Conservation (phyloP, 2,888 invertebrate species). For the Rhagophthalmus giganteus region DNA sequence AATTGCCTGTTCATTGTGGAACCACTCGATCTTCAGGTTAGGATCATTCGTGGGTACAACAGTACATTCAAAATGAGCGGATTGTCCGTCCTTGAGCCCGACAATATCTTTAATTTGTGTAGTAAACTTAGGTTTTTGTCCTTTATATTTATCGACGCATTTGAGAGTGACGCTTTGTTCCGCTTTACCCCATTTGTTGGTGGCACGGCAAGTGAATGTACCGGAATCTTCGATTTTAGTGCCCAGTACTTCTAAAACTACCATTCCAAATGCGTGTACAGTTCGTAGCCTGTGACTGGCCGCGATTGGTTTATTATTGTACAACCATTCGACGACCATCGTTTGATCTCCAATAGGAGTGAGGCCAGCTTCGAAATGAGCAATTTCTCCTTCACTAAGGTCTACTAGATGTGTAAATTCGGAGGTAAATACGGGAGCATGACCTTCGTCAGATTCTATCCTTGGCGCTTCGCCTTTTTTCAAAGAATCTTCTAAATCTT, state of each 20-base stretch:
- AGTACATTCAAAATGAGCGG: slow-evolving; percentile 94
- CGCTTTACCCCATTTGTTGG: slow-evolving; percentile 85
- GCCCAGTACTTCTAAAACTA: slow-evolving; percentile 92
- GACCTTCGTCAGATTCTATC: slow-evolving; percentile 75
- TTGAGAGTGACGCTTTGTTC: slow-evolving; percentile 82
- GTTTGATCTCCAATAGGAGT: slow-evolving; percentile 92
- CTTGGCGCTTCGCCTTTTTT: slow-evolving; percentile 70
- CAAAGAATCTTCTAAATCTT: slow-evolving; percentile 85
- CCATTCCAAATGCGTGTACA: slow-evolving; percentile 97
- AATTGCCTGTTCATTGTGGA: slow-evolving; percentile 88
- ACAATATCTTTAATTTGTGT: slow-evolving; percentile 83
- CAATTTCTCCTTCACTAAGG: slow-evolving; percentile 92
- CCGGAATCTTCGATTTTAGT: slow-evolving; percentile 93
- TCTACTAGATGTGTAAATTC: slow-evolving; percentile 82
- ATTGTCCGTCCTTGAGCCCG: slow-evolving; percentile 88
- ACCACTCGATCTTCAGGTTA: slow-evolving; percentile 94
- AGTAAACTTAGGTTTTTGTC: slow-evolving; percentile 86
- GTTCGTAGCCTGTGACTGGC: slow-evolving; percentile 90
- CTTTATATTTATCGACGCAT: slow-evolving; percentile 81
- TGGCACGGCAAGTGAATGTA: slow-evolving; percentile 83
- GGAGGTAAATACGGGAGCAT: slow-evolving; percentile 85
- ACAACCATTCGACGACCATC: slow-evolving; percentile 96
- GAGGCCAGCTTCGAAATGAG: slow-evolving; percentile 95
- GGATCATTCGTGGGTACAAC: slow-evolving; percentile 93
- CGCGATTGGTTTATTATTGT: slow-evolving; percentile 85